Conservation (phyloP, 2,113 vertebrate genomes). For the Camelus bactrianus region DNA sequence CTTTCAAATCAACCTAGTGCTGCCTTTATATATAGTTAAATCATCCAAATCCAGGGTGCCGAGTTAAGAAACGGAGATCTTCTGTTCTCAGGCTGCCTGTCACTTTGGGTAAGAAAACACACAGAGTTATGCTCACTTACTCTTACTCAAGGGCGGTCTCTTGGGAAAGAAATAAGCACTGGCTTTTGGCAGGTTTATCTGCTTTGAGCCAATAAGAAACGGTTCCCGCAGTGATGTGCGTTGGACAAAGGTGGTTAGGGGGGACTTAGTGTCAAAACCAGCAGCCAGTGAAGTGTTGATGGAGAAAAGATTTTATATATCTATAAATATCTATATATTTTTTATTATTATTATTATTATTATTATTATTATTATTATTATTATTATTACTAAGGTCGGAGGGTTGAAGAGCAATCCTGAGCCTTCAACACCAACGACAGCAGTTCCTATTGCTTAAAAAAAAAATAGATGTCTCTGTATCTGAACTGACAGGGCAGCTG, state of each 20-base stretch:
- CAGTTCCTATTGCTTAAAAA: slow-evolving; percentile 51
- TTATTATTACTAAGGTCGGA: slow-evolving; percentile 33
- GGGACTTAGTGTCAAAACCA: slow-evolving; percentile 66
- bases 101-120: slow-evolving; percentile 74
- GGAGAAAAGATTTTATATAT: background rate
- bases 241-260: slow-evolving; percentile 64
- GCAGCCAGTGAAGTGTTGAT: slow-evolving; percentile 41
- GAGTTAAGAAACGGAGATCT: slow-evolving; percentile 67
- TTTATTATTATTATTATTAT: background rate
- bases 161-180: slow-evolving; percentile 67
- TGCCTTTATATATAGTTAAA: slow-evolving; percentile 80
- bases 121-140: slow-evolving; percentile 55
- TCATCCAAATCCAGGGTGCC: slow-evolving; percentile 74
- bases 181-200: slow-evolving; percentile 72
- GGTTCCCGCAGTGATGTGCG: slow-evolving; percentile 34
- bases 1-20: slow-evolving; percentile 77
- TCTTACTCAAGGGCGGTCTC: slow-evolving; percentile 66
- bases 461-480: slow-evolving; percentile 46
- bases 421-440: background rate
- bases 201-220: slow-evolving; percentile 74
- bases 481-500: slow-evolving; percentile 15
- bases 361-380: background rate
- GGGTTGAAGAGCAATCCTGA: slow-evolving; percentile 8
- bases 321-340: background rate
- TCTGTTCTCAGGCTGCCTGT: slow-evolving; percentile 70